Percentiles rank a stretch among this genome's conserved stretches.
These are phyloP conservation scores for Orchestia grillus DNA, from an alignment of 1,140 invertebrate species.

Conservation along the genomic window DNA sequence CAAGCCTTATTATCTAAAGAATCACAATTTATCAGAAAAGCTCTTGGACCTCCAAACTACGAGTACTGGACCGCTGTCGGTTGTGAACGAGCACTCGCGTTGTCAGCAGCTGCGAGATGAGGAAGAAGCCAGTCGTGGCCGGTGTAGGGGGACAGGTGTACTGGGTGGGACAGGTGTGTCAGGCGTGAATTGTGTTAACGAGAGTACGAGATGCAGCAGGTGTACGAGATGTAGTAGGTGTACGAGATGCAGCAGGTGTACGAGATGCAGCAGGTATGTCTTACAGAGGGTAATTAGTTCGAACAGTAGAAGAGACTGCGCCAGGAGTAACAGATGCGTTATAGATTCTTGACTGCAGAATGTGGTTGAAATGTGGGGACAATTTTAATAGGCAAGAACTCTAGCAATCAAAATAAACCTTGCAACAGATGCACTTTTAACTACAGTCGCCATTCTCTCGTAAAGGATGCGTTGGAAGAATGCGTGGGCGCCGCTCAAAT, in stretches of 20 bases:
- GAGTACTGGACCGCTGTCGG: not conserved
- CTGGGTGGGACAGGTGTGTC: not conserved
- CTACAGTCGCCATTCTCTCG: not conserved
- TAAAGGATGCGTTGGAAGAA: too few species aligned
- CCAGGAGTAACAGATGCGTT: not conserved
- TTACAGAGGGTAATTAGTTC: too few species aligned
- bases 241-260: not conserved
- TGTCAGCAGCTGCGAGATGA: not conserved
- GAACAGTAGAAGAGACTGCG: too few species aligned
- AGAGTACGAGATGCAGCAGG: not conserved
- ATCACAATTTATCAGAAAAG: constrained; percentile 46
- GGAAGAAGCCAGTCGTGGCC: too few species aligned
- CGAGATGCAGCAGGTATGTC: not conserved
- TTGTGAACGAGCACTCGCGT: not conserved
- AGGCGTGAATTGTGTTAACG: too few species aligned
- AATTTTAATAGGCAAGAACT: not conserved
- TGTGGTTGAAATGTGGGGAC: not conserved
- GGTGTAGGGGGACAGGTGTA: not conserved
- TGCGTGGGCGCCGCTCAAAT: not conserved
- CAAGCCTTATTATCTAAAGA: not conserved
- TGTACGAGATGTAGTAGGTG: not conserved
- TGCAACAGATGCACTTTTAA: not conserved
- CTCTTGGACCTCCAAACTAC: not conserved
- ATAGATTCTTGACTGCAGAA: not conserved
- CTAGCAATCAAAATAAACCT: not conserved